Conservation (phyloP, 2,113 vertebrate genomes). For the Microcebus griseorufus region DNA sequence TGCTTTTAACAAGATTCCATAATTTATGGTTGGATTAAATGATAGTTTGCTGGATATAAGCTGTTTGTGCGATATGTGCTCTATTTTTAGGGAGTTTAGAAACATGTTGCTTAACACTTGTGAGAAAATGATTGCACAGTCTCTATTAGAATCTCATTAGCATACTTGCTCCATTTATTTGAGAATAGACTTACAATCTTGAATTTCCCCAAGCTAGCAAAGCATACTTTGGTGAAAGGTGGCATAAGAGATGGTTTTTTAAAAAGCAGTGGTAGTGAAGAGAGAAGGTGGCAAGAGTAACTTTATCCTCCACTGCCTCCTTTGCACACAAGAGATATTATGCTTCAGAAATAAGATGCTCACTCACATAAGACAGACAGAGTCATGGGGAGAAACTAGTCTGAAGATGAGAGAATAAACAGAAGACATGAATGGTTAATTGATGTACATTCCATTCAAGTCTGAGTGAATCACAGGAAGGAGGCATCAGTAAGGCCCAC, state of each 20-base stretch:
- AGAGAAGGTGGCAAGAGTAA: background rate
- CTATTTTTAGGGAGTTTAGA: constrained; percentile 74
- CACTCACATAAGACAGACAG: background rate
- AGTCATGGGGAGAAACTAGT: constrained; percentile 25
- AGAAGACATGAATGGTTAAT: constrained; percentile 70
- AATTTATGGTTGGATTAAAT: constrained; percentile 59
- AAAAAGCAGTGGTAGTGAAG: background rate
- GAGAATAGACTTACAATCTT: constrained; percentile 72
- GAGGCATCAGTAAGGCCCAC: constrained; percentile 52
- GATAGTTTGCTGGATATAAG: constrained; percentile 71
- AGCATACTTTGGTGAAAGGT: constrained; percentile 68
- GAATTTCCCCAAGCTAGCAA: constrained; percentile 60
- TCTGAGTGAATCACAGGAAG: constrained; percentile 72
- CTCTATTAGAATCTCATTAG: constrained; percentile 73
- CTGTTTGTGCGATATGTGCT: constrained; percentile 65
- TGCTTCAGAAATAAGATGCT: constrained; percentile 21
- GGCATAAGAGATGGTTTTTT: constrained; percentile 41
- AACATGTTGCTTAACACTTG: constrained; percentile 69
- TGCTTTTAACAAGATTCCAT: constrained; percentile 28
- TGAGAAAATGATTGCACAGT: constrained; percentile 74
- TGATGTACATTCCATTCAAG: constrained; percentile 63
- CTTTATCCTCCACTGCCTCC: background rate
- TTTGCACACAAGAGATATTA: background rate
- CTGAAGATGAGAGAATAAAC: constrained; percentile 60
- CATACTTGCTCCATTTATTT: constrained; percentile 60